phyloP scores from a whole-genome alignment of 2,113 vertebrate genomes.

The Perccottus glenii region DNA sequence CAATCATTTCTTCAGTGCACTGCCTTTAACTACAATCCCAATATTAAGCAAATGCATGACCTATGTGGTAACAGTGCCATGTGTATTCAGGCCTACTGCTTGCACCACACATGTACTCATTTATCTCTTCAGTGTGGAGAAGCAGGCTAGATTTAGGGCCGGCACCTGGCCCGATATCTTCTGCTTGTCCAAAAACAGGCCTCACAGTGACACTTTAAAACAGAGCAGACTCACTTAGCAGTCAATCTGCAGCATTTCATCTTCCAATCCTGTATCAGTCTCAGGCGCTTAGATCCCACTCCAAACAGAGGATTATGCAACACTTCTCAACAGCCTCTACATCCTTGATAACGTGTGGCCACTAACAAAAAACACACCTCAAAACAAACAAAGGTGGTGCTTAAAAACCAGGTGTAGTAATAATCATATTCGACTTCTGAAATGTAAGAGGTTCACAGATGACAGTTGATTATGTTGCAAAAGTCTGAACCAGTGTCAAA shows the following conservation, averaged over 20 bases:
- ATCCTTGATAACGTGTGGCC: slow-evolving; percentile 2
- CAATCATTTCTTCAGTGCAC: too few relatives aligned
- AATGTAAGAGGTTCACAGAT: slow-evolving; percentile 21
- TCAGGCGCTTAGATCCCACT: neutral
- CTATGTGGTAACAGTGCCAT: slow-evolving; percentile 27
- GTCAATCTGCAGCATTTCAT: slow-evolving; percentile 54
- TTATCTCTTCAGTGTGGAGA: slow-evolving; percentile 47
- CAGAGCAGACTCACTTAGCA: slow-evolving; percentile 64
- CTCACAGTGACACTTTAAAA: slow-evolving; percentile 66
- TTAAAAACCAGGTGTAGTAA: slow-evolving; percentile 6
- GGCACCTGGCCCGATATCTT: slow-evolving; percentile 73
- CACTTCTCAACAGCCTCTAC: neutral
- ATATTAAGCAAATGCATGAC: neutral
- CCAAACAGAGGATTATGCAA: slow-evolving; percentile 1
- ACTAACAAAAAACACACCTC: neutral
- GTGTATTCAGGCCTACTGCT: slow-evolving; percentile 40
- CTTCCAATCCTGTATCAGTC: slow-evolving; percentile 15
- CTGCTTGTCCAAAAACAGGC: slow-evolving; percentile 57
- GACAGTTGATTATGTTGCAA: slow-evolving; percentile 4
- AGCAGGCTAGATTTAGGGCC: slow-evolving; percentile 68
- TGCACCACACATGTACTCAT: slow-evolving; percentile 63
- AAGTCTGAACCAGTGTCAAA: neutral
- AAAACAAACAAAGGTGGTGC: slow-evolving; percentile 7
- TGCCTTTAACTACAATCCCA: neutral
- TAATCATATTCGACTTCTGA: slow-evolving; percentile 60